phyloP scores from a whole-genome alignment of 2,888 invertebrate species.

The Amphiduros pacificus region DNA sequence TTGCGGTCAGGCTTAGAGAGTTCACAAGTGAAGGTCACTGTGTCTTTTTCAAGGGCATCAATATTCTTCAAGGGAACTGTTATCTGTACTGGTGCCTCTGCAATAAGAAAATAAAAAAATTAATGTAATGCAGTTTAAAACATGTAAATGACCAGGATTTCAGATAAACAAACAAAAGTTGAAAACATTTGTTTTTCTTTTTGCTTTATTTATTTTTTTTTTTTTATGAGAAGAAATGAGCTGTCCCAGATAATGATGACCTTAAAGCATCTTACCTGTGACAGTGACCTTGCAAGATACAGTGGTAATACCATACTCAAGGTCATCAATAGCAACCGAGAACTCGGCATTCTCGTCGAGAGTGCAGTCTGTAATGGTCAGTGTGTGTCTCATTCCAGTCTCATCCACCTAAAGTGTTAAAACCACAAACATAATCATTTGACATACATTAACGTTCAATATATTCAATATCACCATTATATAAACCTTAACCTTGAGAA shows the following conservation, averaged over 20 bases:
- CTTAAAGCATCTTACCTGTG: no score
- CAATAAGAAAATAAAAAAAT: neutral
- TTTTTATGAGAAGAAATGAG: no score
- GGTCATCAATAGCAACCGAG: conserved; percentile 57
- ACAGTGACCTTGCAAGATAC: conserved; percentile 71
- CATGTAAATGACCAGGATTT: neutral
- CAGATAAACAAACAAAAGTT: no score
- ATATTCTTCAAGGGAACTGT: conserved; percentile 45
- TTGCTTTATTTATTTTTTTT: no score
- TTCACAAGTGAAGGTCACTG: conserved; percentile 13
- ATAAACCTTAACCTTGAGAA: no score
- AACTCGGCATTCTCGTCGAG: conserved; percentile 60
- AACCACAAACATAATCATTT: no score
- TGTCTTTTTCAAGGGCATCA: conserved; percentile 42
- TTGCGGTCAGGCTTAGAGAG: conserved; percentile 11
- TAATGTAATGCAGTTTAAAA: neutral
- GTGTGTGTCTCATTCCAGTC: conserved; percentile 33
- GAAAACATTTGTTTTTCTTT: no score
- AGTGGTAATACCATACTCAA: conserved; percentile 44
- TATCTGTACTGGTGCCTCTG: conserved; percentile 40
- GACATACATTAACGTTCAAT: no score
- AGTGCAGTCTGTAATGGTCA: conserved; percentile 39
- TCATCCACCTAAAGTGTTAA: no score
- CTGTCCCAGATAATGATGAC: no score
- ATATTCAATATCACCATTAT: no score